These are phyloP conservation scores for Cheiracanthium punctorium DNA, from an alignment of 2,888 invertebrate genomes.

Conservation along the genomic window DNA sequence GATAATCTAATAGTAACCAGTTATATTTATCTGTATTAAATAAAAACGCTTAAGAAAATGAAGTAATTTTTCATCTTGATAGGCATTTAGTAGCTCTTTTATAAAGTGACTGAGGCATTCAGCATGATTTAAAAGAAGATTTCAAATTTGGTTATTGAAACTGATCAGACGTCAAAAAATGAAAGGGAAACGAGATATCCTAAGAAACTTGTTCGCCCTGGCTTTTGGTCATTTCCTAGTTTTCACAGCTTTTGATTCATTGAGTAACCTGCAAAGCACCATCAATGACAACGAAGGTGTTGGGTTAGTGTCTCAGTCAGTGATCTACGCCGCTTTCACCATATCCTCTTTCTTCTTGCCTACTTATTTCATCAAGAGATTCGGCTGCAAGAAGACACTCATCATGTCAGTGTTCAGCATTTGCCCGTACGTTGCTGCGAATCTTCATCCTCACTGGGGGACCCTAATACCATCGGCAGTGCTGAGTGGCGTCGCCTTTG, in stretches of 20 bases:
- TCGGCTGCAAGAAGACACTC: slow-evolving; percentile 70
- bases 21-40: too few species aligned
- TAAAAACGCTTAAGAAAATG: too few species aligned
- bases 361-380: slow-evolving; percentile 75
- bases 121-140: too few species aligned
- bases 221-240: slow-evolving; percentile 96
- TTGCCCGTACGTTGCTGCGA: slow-evolving; percentile 66
- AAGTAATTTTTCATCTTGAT: too few species aligned
- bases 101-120: too few species aligned
- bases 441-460: slow-evolving; percentile 59
- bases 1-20: too few species aligned
- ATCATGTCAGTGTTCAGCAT: slow-evolving; percentile 63
- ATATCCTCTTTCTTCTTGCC: slow-evolving; percentile 97
- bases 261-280: slow-evolving; percentile 93
- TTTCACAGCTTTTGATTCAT: slow-evolving; percentile 96
- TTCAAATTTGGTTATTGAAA: too few species aligned
- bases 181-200: slow-evolving; percentile 79
- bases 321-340: slow-evolving; percentile 87
- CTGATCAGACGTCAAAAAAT: neutral
- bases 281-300: slow-evolving; percentile 92
- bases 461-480: slow-evolving; percentile 65
- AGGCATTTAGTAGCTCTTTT: too few species aligned
- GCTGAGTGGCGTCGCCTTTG: slow-evolving; percentile 61
- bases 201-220: slow-evolving; percentile 93
- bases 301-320: slow-evolving; percentile 91